These are phyloP conservation scores for Calameuta idolon DNA, from an alignment of 2,888 invertebrate genomes.

Conservation along the genomic window DNA sequence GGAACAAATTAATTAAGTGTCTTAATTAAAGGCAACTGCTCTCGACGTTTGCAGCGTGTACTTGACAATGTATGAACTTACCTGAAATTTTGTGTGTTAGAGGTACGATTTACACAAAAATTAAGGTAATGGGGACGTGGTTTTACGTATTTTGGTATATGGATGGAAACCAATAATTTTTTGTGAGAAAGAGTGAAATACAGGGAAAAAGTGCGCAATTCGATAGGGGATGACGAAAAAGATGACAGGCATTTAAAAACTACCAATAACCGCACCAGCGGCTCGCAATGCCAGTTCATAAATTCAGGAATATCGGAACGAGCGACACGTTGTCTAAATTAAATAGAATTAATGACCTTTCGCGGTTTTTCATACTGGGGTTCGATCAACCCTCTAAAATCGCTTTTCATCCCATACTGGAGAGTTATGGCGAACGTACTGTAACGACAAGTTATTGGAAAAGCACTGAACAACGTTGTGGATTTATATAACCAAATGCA, in stretches of 20 bases:
- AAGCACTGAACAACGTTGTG: neutral
- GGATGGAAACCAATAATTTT: neutral
- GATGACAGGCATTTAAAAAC: too few relatives aligned
- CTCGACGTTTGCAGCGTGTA: neutral
- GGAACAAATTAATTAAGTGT: neutral
- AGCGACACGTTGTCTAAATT: too few relatives aligned
- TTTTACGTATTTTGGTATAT: neutral
- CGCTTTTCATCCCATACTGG: neutral
- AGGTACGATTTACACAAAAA: neutral
- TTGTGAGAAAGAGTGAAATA: neutral
- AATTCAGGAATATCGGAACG: too few relatives aligned
- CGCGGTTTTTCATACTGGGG: too few relatives aligned
- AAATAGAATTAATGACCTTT: too few relatives aligned
- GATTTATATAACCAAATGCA: neutral
- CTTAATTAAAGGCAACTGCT: neutral
- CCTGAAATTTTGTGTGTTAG: neutral
- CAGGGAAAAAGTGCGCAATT: neutral
- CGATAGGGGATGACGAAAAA: neutral
- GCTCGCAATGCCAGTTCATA: too few relatives aligned
- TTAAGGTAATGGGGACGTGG: neutral
- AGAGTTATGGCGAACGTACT: neutral
- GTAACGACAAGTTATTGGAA: neutral
- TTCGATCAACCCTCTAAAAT: neutral
- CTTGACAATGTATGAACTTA: neutral
- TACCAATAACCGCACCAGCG: too few relatives aligned